These are phyloP conservation scores for cat (Felis catus) DNA, from an alignment of 2,113 vertebrate genomes.

Conservation along the genomic window DNA sequence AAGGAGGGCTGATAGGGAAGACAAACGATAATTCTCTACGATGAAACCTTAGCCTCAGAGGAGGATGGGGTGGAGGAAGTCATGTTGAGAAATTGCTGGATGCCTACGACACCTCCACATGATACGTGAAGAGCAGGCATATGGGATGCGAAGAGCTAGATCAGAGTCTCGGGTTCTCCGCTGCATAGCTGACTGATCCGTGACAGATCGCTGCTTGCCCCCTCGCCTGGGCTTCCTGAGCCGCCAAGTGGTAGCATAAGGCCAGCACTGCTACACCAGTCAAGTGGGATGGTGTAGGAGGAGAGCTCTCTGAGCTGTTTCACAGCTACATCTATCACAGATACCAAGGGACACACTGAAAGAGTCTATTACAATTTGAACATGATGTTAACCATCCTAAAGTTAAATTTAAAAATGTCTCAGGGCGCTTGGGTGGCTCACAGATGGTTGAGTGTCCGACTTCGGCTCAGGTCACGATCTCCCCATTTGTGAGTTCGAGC, in stretches of 20 bases:
- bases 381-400: neutral
- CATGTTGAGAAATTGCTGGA: neutral
- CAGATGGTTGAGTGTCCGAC: too few relatives aligned
- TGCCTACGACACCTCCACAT: fast-evolving
- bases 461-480: too few relatives aligned
- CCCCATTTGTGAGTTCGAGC: too few relatives aligned
- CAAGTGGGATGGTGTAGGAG: fast-evolving
- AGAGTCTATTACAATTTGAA: neutral
- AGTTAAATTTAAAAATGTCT: constrained; percentile 26
- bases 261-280: too few relatives aligned
- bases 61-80: neutral
- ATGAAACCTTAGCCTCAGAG: neutral
- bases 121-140: fast-evolving
- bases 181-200: fast-evolving
- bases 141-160: fast-evolving
- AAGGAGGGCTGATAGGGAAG: neutral
- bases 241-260: neutral
- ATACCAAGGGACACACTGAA: neutral
- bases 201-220: neutral
- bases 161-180: fast-evolving
- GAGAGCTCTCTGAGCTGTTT: neutral
- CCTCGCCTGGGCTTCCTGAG: neutral
- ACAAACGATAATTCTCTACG: neutral
- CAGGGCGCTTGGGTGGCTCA: neutral
- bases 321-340: neutral